These are phyloP conservation scores for Lasioglossum zephyrum DNA, from an alignment of 2,888 invertebrate genomes.

Conservation along the genomic window DNA sequence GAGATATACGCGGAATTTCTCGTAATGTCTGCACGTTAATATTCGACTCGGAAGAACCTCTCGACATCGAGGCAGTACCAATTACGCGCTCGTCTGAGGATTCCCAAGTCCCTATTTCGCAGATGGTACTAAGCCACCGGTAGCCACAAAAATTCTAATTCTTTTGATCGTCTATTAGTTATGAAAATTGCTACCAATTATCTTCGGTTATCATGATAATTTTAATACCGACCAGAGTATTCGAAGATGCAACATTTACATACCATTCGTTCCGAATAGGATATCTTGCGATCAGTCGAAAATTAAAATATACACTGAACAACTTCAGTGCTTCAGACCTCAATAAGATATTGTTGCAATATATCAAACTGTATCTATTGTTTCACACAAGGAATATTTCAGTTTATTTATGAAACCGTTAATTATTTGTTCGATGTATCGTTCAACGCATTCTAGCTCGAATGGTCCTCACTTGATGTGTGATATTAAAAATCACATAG, in stretches of 20 bases:
- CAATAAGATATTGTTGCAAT: neutral
- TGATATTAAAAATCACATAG: too few relatives aligned
- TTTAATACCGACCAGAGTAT: neutral
- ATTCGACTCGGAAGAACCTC: slow-evolving; percentile 50
- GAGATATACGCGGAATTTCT: slow-evolving; percentile 27
- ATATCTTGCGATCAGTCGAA: neutral
- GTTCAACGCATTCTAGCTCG: too few relatives aligned
- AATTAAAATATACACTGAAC: neutral
- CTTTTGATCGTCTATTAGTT: neutral
- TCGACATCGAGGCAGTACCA: slow-evolving; percentile 36
- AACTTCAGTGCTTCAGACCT: neutral
- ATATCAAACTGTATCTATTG: too few relatives aligned
- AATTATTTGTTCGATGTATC: too few relatives aligned
- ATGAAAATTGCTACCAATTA: neutral
- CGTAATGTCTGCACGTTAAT: slow-evolving; percentile 44
- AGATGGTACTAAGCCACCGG: neutral
- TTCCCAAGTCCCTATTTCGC: slow-evolving; percentile 28
- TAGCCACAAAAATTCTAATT: neutral
- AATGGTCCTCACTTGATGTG: too few relatives aligned
- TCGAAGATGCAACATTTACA: neutral
- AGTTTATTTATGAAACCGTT: too few relatives aligned
- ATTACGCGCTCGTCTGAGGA: slow-evolving; percentile 18
- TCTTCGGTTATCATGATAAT: neutral
- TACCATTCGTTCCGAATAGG: neutral
- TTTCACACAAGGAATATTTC: too few relatives aligned